Conservation (phyloP, 2,797 vertebrate genomes). For the Pseudochirops cupreus region DNA sequence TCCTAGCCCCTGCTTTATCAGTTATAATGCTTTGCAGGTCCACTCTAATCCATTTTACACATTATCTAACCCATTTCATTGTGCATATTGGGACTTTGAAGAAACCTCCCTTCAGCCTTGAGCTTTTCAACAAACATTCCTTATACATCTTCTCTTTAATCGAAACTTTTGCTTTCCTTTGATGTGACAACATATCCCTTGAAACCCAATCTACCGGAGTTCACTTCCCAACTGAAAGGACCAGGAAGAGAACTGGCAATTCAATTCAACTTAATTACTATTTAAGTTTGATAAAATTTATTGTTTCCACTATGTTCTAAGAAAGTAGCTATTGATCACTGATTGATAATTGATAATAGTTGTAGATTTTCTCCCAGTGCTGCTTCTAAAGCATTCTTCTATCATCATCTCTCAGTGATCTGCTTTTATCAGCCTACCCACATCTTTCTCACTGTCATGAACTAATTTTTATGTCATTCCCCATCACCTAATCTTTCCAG, state of each 20-base stretch:
- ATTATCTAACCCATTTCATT: not conserved
- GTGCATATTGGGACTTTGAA: not conserved
- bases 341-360: not conserved
- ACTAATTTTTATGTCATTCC: no score
- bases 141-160: not conserved
- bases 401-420: not conserved
- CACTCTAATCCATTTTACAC: not conserved
- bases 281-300: not conserved
- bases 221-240: not conserved
- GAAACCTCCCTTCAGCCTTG: not conserved
- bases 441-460: not conserved
- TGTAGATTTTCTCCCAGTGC: not conserved
- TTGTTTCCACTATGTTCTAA: not conserved
- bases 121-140: not conserved
- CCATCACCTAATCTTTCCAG: no score
- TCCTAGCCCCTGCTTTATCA: not conserved
- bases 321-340: not conserved
- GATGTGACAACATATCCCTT: not conserved
- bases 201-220: not conserved
- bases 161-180: not conserved
- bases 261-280: not conserved
- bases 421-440: not conserved
- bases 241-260: not conserved
- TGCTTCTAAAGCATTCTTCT: not conserved
- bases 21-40: not conserved